phyloP scores from a whole-genome alignment of 1,140 invertebrate genomes.

The Maconellicoccus hirsutus region DNA sequence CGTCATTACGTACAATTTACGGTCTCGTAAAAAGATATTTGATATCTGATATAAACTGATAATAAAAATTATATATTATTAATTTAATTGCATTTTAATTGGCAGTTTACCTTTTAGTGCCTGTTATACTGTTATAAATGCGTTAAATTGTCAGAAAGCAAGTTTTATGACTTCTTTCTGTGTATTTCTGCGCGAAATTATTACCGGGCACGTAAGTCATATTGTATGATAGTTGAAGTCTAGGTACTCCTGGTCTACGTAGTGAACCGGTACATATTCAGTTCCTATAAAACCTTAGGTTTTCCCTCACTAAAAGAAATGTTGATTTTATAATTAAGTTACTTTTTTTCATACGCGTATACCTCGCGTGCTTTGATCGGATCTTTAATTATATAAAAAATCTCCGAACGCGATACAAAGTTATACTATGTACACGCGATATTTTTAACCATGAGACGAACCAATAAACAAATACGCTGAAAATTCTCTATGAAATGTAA shows the following conservation, averaged over 20 bases:
- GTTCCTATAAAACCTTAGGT: too few species aligned
- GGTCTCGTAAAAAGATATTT: constrained; percentile 21
- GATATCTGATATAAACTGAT: constrained; percentile 21
- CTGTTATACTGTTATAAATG: constrained; percentile 22
- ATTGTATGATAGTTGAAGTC: not conserved
- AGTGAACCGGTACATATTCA: not conserved
- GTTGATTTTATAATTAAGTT: too few species aligned
- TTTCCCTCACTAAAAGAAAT: too few species aligned
- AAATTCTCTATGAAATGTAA: too few species aligned
- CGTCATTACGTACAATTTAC: constrained; percentile 18
- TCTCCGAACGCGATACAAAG: too few species aligned
- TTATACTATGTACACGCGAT: too few species aligned
- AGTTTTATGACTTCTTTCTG: constrained; percentile 18
- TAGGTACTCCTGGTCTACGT: not conserved
- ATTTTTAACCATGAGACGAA: too few species aligned
- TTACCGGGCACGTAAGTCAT: constrained; percentile 7
- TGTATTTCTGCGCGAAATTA: constrained; percentile 20
- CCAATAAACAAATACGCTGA: too few species aligned
- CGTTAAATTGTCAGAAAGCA: constrained; percentile 18
- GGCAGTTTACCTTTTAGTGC: constrained; percentile 21
- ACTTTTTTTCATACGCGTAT: too few species aligned
- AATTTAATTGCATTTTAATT: constrained; percentile 23
- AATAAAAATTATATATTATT: constrained; percentile 23
- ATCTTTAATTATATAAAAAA: too few species aligned
- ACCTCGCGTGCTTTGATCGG: too few species aligned